Conservation (phyloP, 2,113 vertebrate genomes). For the Oenanthe oenanthe region DNA sequence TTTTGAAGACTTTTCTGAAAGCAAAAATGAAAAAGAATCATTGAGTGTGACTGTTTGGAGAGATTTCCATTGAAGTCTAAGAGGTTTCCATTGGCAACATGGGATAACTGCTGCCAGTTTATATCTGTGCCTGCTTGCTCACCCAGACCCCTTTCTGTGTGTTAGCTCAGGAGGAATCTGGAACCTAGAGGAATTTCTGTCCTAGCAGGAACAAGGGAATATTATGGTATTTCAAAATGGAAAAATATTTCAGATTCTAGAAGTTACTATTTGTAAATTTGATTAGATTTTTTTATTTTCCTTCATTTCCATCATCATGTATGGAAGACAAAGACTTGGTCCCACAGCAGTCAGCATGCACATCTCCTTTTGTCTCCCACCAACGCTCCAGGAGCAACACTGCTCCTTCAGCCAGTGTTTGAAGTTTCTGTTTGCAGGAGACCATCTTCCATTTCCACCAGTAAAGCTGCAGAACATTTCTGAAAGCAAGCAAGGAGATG, state of each 20-base stretch:
- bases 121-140: not conserved
- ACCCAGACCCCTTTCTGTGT: not conserved
- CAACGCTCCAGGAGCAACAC: not conserved
- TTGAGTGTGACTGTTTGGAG: not conserved
- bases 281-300: not conserved
- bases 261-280: not conserved
- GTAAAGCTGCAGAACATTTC: not conserved
- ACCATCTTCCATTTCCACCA: not conserved
- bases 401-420: not conserved
- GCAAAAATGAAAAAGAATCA: not conserved
- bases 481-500: not conserved
- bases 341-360: not conserved
- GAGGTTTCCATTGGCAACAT: not conserved
- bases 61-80: not conserved
- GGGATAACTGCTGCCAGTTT: not conserved
- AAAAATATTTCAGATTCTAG: not conserved
- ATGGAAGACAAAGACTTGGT: not conserved
- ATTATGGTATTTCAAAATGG: not conserved
- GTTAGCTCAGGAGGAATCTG: not conserved
- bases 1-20: not conserved
- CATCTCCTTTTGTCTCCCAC: not conserved
- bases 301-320: not conserved
- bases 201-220: not conserved
- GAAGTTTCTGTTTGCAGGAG: not conserved
- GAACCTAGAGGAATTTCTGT: not conserved